phyloP scores from a whole-genome alignment of 2,113 vertebrate genomes.

The Dicentrarchus labrax region DNA sequence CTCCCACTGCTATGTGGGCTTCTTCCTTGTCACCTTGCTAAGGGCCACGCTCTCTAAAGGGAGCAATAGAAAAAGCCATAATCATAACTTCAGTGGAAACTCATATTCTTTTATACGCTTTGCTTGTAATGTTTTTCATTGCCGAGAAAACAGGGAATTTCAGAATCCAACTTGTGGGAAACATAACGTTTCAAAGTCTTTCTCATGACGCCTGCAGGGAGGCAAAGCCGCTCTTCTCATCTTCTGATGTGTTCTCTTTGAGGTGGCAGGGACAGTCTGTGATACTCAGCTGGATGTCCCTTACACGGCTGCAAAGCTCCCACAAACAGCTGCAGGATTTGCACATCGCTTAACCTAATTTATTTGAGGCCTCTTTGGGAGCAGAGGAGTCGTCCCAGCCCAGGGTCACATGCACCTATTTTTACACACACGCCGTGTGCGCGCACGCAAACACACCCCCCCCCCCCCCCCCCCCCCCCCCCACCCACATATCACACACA shows the following conservation, averaged over 20 bases:
- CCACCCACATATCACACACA: not conserved
- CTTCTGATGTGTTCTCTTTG: conserved; percentile 66
- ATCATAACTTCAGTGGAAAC: conserved; percentile 78
- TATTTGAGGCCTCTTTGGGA: conserved; percentile 56
- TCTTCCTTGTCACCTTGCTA: conserved; percentile 75
- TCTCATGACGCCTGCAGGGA: conserved; percentile 33
- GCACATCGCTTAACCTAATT: conserved; percentile 72
- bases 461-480: conserved; percentile 8
- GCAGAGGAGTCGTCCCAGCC: conserved; percentile 37
- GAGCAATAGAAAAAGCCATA: conserved; percentile 75
- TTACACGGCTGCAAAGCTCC: conserved; percentile 40
- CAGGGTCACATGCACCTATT: conserved; percentile 43
- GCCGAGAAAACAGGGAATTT: conserved; percentile 70
- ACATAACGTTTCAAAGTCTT: conserved; percentile 58
- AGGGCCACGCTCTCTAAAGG: conserved; percentile 68
- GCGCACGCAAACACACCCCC: conserved; percentile 11
- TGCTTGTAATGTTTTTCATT: conserved; percentile 73
- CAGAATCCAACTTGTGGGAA: conserved; percentile 64
- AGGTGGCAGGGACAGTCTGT: conserved; percentile 70
- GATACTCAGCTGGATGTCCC: conserved; percentile 65
- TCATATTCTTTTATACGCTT: conserved; percentile 77
- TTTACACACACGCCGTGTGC: conserved; percentile 20
- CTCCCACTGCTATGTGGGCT: conserved; percentile 64
- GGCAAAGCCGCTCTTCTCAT: conserved; percentile 19
- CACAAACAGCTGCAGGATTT: conserved; percentile 74